Evolutionary conservation across 1,140 invertebrate species (phyloP).

Genomic region (Neodiprion lecontei): DNA sequence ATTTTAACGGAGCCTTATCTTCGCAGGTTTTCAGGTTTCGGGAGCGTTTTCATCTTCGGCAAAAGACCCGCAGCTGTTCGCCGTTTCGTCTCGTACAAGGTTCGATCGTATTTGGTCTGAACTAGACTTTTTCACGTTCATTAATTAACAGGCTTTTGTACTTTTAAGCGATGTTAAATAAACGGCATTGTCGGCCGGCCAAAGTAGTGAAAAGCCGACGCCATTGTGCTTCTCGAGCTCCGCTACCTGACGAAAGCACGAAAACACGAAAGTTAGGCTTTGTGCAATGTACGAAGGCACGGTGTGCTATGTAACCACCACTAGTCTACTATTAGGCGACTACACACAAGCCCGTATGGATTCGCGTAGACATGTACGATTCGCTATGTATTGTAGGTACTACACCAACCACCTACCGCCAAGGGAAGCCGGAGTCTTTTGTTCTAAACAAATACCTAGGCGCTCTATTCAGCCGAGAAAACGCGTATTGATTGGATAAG

Average conservation of each 20-base stretch:
- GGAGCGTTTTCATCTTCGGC: too few species aligned
- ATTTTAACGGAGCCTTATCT: too few species aligned
- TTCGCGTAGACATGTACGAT: too few species aligned
- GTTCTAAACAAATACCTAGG: conserved; percentile 58
- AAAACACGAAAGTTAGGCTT: neutral
- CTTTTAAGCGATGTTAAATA: conserved; percentile 65
- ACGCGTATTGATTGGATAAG: conserved; percentile 47
- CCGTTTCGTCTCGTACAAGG: too few species aligned
- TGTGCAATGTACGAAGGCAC: neutral
- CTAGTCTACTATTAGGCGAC: too few species aligned
- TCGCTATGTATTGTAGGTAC: too few species aligned
- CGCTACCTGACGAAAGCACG: neutral
- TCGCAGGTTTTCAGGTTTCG: too few species aligned
- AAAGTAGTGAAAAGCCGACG: conserved; percentile 57
- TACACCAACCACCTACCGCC: neutral
- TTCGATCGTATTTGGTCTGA: too few species aligned
- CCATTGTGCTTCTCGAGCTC: conserved; percentile 47
- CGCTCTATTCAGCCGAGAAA: conserved; percentile 36
- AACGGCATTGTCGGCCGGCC: conserved; percentile 54
- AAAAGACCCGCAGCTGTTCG: too few species aligned
- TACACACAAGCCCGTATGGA: too few species aligned
- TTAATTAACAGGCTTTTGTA: conserved; percentile 63
- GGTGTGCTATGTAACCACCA: too few species aligned
- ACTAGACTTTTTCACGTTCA: conserved; percentile 40
- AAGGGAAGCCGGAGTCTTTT: conserved; percentile 41